Evolutionary conservation across 2,888 invertebrate species (phyloP).

Genomic region (Sinotaia quadrata): DNA sequence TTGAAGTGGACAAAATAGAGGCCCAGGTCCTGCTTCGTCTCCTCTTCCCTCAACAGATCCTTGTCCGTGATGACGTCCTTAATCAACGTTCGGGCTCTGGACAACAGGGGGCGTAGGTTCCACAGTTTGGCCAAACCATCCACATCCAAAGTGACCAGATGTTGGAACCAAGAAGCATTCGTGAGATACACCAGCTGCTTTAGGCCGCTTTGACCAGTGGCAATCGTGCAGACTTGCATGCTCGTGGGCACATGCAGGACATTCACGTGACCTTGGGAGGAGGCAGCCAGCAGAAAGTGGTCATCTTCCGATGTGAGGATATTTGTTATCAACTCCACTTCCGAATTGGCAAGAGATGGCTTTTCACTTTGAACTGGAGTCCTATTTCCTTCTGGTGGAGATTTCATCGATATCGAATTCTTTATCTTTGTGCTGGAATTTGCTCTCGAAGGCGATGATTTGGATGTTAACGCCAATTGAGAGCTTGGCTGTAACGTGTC

Average conservation of each 20-base stretch:
- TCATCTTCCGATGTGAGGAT: constrained; percentile 41
- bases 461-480: not conserved
- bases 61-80: constrained; percentile 25
- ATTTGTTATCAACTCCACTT: constrained; percentile 20
- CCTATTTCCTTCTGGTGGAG: not conserved
- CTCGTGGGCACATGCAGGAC: constrained; percentile 40
- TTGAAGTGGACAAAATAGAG: constrained; percentile 32
- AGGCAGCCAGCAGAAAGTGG: constrained; percentile 39
- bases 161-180: constrained; percentile 37
- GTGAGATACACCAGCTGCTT: constrained; percentile 34
- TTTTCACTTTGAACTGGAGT: not conserved
- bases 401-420: too few relatives aligned
- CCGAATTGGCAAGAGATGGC: not conserved
- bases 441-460: not conserved
- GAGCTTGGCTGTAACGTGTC: not conserved
- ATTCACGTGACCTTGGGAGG: constrained; percentile 32
- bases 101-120: constrained; percentile 39
- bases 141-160: constrained; percentile 31
- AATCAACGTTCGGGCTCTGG: constrained; percentile 15
- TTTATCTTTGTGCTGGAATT: not conserved
- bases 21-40: constrained; percentile 32
- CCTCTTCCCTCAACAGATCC: constrained; percentile 39
- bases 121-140: constrained; percentile 32
- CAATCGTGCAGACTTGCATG: constrained; percentile 29
- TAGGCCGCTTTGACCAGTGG: constrained; percentile 26